Evolutionary conservation across 2,888 invertebrate genomes (phyloP), one percentile per base, ranked within the genome.

Genomic region (Erebia aethiops): DNA sequence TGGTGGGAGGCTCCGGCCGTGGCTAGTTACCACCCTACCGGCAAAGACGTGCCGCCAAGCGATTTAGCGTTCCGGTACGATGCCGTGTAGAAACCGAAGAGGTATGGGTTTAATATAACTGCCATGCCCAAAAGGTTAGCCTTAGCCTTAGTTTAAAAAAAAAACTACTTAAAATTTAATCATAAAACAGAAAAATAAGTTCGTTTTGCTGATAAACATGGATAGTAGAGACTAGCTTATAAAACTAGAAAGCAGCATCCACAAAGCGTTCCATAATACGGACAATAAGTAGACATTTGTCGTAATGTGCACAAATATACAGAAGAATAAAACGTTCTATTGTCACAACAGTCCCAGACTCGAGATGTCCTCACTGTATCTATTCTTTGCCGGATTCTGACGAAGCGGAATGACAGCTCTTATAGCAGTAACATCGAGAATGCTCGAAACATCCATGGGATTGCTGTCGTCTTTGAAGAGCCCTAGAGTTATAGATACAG

Each of bases 401-500:
- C 85, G 86, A 83, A 84, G 88, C 87, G 79, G 84, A 87, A 87
- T 87, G 85, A 84, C 82, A 77, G 80, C 78, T 78, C 77, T 81
- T 66, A 80, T 46, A 13, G 80, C 81, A 80, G 79, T 77, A 79
- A 77, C 77, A 82, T 86, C 78, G 81, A 89, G 86, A 80, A 83
- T 78, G 79, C 87, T 89, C 79, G 77, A 84, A 78, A 76, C 77
- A 69, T 77, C 76, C 78, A 80, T 86, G 85, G 84, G 85, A 81
- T 81, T 84, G 79, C 76, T 83, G 80, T 80, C 81, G 80, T 81
- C 82, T 83, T 83, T 83, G 81, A 79, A 80, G 77, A 79, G 80
- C 84, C 57, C 74, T 85, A 77, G 81, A 84, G 85, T 35, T 64
- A 64, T 64, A 62, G 56, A 68, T 68, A 26, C 70, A 62, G 21